phyloP scores from a whole-genome alignment of 2,797 vertebrate species.

The Helostoma temminkii region DNA sequence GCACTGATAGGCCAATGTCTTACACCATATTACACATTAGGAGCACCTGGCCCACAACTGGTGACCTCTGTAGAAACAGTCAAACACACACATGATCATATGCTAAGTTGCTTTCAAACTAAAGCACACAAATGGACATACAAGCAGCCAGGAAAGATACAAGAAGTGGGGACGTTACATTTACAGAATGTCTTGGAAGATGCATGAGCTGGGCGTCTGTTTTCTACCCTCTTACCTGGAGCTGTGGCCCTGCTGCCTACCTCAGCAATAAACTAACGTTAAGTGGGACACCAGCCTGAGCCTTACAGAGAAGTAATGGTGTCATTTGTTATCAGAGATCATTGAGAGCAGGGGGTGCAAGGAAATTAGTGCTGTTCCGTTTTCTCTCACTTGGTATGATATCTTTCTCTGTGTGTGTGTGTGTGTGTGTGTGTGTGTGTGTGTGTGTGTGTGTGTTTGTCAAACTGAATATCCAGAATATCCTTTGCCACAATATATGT shows the following conservation, averaged over 20 bases:
- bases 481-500: no score
- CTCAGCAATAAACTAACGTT: slow-evolving; percentile 73
- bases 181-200: slow-evolving; percentile 46
- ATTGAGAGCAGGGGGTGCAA: slow-evolving; percentile 26
- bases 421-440: background rate
- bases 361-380: slow-evolving; percentile 31
- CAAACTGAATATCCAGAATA: slow-evolving; percentile 15
- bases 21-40: slow-evolving; percentile 38
- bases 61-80: slow-evolving; percentile 24
- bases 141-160: slow-evolving; percentile 7
- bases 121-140: slow-evolving; percentile 1
- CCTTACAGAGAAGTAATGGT: slow-evolving; percentile 71
- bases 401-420: no score
- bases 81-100: slow-evolving; percentile 6
- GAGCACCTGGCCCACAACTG: slow-evolving; percentile 56
- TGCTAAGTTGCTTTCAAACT: background rate
- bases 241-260: slow-evolving; percentile 46
- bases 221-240: slow-evolving; percentile 27
- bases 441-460: background rate
- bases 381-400: slow-evolving; percentile 31
- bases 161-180: slow-evolving; percentile 6
- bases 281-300: slow-evolving; percentile 77
- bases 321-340: slow-evolving; percentile 74
- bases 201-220: slow-evolving; percentile 43
- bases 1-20: slow-evolving; percentile 43